Evolutionary conservation across 2,113 vertebrate genomes (phyloP).

Genomic region (Trematocara variabile): DNA sequence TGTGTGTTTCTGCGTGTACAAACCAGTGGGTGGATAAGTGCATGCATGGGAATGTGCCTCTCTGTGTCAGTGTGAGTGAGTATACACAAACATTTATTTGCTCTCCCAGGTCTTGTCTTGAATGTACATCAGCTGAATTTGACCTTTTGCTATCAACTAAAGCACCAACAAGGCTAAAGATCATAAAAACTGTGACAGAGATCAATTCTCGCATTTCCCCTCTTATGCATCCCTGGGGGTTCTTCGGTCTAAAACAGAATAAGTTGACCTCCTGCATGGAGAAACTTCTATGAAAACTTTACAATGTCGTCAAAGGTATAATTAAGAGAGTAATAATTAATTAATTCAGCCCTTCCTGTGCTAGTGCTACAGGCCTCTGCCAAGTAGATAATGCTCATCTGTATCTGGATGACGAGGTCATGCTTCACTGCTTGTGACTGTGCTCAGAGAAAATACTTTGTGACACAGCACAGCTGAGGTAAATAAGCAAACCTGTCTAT

Average conservation of each 20-base stretch:
- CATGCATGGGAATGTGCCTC: constrained; percentile 45
- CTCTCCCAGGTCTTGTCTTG: constrained; percentile 9
- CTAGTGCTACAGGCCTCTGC: background rate
- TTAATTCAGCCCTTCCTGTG: background rate
- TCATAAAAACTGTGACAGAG: constrained; percentile 19
- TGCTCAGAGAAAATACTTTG: constrained; percentile 4
- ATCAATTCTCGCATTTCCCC: constrained; percentile 22
- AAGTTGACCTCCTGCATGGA: constrained; percentile 6
- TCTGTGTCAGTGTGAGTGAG: background rate
- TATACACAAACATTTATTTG: constrained; percentile 27
- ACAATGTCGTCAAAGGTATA: background rate
- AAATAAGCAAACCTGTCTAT: constrained; percentile 2
- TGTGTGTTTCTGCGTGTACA: constrained; percentile 1
- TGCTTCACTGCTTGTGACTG: background rate
- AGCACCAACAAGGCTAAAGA: constrained; percentile 23
- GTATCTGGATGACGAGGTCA: background rate
- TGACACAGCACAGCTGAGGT: background rate
- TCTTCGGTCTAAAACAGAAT: constrained; percentile 9
- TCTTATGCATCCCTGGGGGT: background rate
- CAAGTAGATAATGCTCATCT: background rate
- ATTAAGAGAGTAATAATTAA: constrained; percentile 30
- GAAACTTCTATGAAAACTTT: constrained; percentile 15
- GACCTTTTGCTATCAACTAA: constrained; percentile 45
- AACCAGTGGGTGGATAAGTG: constrained; percentile 38
- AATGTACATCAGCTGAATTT: constrained; percentile 24